A percentile compares a stretch with the other conserved stretches of the same genome.
These are phyloP conservation scores for Orthonevra nobilis DNA, from an alignment of 2,888 invertebrate genomes.

Conservation along the genomic window DNA sequence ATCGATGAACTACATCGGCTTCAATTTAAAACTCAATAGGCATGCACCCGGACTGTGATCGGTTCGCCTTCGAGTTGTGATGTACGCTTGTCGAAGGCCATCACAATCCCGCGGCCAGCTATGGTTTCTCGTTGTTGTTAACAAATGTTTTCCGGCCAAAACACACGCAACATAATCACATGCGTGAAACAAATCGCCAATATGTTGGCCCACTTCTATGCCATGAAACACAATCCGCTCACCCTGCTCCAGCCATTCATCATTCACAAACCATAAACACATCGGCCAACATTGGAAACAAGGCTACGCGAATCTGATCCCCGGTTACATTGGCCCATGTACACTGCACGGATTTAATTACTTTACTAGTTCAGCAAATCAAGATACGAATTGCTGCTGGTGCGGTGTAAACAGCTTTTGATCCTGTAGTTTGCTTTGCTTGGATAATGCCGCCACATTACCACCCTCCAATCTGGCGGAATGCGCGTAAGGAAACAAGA, in stretches of 20 bases:
- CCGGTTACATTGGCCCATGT: conserved; percentile 37
- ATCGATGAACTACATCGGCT: conserved; percentile 48
- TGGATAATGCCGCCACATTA: conserved; percentile 9
- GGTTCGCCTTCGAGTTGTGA: conserved; percentile 36
- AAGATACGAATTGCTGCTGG: too few species aligned
- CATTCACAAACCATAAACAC: conserved; percentile 65
- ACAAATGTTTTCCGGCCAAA: conserved; percentile 67
- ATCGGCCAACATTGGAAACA: conserved; percentile 35
- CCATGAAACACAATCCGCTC: conserved; percentile 41
- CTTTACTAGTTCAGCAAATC: conserved; percentile 7
- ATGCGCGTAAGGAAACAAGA: conserved; percentile 51
- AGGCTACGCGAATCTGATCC: conserved; percentile 38
- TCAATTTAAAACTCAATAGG: conserved; percentile 19
- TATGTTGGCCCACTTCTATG: conserved; percentile 59
- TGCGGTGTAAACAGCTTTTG: conserved; percentile 60
- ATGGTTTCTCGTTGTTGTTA: conserved; percentile 54
- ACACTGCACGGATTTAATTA: conserved; percentile 63
- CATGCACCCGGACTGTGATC: conserved; percentile 25
- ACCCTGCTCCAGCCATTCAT: conserved; percentile 39
- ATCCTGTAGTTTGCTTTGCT: conserved; percentile 51
- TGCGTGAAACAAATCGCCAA: conserved; percentile 69
- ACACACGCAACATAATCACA: conserved; percentile 68
- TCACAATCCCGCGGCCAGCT: conserved; percentile 24
- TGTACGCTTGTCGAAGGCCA: conserved; percentile 37
- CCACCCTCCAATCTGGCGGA: conserved; percentile 12